phyloP scores from a whole-genome alignment of 2,113 vertebrate species.

The Tragelaphus strepsiceros region DNA sequence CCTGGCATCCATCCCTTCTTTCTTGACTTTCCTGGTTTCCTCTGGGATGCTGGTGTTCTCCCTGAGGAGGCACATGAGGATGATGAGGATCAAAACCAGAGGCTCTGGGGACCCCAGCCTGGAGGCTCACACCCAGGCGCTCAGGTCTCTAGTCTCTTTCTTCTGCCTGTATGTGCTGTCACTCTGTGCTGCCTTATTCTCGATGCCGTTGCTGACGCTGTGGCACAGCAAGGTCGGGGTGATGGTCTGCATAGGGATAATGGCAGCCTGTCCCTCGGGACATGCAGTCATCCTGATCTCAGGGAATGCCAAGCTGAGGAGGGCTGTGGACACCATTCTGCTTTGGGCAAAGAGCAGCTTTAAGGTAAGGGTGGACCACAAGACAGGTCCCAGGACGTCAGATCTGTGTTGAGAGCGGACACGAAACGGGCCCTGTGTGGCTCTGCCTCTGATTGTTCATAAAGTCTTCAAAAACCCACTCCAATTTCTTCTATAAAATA shows the following conservation, averaged over 20 bases:
- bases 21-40: conserved; percentile 45
- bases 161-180: conserved; percentile 15
- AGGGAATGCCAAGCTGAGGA: conserved; percentile 54
- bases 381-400: background rate
- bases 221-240: background rate
- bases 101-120: background rate
- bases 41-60: conserved; percentile 48
- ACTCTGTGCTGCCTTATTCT: background rate
- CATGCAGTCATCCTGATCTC: conserved; percentile 47
- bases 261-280: conserved; percentile 44
- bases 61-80: conserved; percentile 41
- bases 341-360: background rate
- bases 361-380: background rate
- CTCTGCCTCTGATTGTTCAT: background rate
- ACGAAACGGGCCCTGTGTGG: fast-evolving
- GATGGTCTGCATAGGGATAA: conserved; percentile 12
- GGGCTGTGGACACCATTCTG: background rate
- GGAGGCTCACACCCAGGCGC: conserved; percentile 45
- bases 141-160: conserved; percentile 49
- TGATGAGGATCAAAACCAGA: background rate
- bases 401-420: background rate
- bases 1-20: background rate
- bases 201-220: background rate
- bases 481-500: background rate
- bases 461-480: background rate